Evolutionary conservation across 2,113 vertebrate species (phyloP).

Genomic region (Ammodytes marinus): DNA sequence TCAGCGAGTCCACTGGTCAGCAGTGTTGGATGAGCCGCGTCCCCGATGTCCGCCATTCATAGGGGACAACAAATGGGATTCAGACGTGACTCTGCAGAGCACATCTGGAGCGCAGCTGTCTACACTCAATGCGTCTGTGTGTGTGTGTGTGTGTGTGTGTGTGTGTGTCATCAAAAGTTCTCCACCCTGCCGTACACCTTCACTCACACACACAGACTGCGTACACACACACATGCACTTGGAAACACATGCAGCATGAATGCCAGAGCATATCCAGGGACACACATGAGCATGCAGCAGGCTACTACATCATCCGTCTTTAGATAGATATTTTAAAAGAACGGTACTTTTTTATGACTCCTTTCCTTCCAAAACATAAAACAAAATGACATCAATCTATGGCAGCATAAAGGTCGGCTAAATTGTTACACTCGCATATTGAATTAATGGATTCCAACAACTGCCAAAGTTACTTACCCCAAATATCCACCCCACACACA

Average conservation of each 20-base stretch:
- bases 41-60: conserved; percentile 63
- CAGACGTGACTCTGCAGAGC: conserved; percentile 66
- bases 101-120: conserved; percentile 82
- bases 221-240: neutral
- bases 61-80: conserved; percentile 78
- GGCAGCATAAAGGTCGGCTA: conserved; percentile 27
- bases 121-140: conserved; percentile 50
- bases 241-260: conserved; percentile 11
- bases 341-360: neutral
- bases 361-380: conserved; percentile 31
- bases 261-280: conserved; percentile 7
- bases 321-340: neutral
- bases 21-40: conserved; percentile 46
- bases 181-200: conserved; percentile 60
- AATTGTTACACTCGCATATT: conserved; percentile 38
- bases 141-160: conserved; percentile 63
- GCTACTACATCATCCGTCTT: neutral
- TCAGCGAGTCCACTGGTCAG: conserved; percentile 62
- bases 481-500: conserved; percentile 43
- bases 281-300: neutral
- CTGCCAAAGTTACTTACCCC: conserved; percentile 18
- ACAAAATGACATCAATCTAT: conserved; percentile 48
- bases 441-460: conserved; percentile 56
- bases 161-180: conserved; percentile 68
- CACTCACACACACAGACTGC: neutral